Evolutionary conservation across 2,888 invertebrate species (phyloP).

Genomic region (Podotricha telesiphe): DNA sequence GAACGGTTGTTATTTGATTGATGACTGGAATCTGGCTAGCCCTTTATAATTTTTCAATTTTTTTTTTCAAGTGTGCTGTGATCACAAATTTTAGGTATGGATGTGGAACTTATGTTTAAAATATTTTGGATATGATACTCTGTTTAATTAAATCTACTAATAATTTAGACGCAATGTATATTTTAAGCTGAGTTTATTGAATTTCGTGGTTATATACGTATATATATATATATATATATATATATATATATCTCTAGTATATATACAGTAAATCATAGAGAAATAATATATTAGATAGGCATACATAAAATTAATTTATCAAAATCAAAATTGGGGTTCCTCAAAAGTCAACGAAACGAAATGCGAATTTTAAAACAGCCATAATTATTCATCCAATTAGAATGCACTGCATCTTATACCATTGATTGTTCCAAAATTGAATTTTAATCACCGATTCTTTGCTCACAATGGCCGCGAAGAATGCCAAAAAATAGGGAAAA

Average conservation of each 20-base stretch:
- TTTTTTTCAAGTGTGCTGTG: not conserved
- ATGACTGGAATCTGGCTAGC: slow-evolving; percentile 47
- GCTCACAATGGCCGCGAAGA: slow-evolving; percentile 74
- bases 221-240: too few relatives aligned
- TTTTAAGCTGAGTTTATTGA: too few relatives aligned
- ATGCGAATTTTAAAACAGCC: slow-evolving; percentile 27
- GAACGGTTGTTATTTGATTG: slow-evolving; percentile 71
- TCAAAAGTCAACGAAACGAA: slow-evolving; percentile 30
- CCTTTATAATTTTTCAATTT: slow-evolving; percentile 1
- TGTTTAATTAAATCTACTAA: too few relatives aligned
- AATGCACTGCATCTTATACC: slow-evolving; percentile 75
- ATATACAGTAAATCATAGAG: too few relatives aligned
- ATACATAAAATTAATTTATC: not conserved
- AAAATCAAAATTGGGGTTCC: slow-evolving; percentile 22
- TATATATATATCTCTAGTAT: too few relatives aligned
- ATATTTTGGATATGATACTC: too few relatives aligned
- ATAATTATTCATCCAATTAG: slow-evolving; percentile 72
- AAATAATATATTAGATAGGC: too few relatives aligned
- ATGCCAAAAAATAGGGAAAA: slow-evolving; percentile 81
- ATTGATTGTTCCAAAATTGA: slow-evolving; percentile 83
- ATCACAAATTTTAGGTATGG: too few relatives aligned
- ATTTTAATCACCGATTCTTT: slow-evolving; percentile 82
- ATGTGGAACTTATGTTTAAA: too few relatives aligned
- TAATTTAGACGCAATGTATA: too few relatives aligned
- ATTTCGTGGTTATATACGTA: too few relatives aligned